These are phyloP conservation scores for Pseudomyrmex gracilis DNA, from an alignment of 1,140 invertebrate genomes.

Conservation along the genomic window DNA sequence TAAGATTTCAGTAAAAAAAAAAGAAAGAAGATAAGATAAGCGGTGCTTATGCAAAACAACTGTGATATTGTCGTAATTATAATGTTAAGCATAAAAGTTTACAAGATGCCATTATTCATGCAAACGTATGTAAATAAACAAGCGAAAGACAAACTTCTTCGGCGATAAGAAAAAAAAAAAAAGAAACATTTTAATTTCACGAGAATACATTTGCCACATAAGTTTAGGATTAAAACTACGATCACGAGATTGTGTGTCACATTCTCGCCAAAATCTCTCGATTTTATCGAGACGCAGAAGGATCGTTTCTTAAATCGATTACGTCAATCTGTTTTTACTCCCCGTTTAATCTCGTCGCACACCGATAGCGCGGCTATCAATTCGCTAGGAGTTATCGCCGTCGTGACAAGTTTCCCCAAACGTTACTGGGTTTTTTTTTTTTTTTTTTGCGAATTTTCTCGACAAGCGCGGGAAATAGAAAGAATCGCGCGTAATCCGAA, in stretches of 20 bases:
- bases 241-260: too few species aligned
- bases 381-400: conserved; percentile 11
- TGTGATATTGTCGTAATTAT: too few species aligned
- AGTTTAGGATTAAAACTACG: conserved; percentile 11
- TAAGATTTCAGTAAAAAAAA: too few species aligned
- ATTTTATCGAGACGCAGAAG: background rate
- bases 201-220: background rate
- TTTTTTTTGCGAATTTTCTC: too few species aligned
- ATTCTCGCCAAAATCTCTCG: background rate
- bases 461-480: background rate
- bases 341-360: conserved; percentile 8
- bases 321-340: conserved; percentile 12
- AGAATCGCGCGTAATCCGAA: conserved; percentile 31
- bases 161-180: background rate
- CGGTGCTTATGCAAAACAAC: too few species aligned
- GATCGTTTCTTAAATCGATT: conserved; percentile 17
- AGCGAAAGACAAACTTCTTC: too few species aligned
- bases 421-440: background rate
- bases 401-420: background rate
- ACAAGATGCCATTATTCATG: too few species aligned
- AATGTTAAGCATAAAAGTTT: too few species aligned
- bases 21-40: too few species aligned
- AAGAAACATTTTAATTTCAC: too few species aligned
- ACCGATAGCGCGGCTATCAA: conserved; percentile 26
- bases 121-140: too few species aligned